Conservation (phyloP, 2,888 invertebrate species). For the Clepsis dumicolana region DNA sequence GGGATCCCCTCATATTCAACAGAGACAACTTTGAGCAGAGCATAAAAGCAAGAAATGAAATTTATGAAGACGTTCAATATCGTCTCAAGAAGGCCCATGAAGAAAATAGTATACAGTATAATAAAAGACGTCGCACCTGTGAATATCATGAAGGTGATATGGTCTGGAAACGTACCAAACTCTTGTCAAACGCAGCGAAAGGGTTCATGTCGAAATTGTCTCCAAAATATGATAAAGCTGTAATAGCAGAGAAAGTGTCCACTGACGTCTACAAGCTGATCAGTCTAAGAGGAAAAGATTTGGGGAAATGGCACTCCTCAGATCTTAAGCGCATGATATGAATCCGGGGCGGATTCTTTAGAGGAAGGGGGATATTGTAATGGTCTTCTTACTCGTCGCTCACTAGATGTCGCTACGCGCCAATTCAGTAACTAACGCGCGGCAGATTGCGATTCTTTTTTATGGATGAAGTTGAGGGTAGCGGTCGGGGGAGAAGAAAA, state of each 20-base stretch:
- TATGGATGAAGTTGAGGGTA: too few relatives aligned
- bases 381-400: too few relatives aligned
- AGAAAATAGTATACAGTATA: constrained; percentile 1
- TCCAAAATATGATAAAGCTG: constrained; percentile 12
- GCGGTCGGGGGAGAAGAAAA: too few relatives aligned
- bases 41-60: neutral
- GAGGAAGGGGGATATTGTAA: neutral
- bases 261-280: constrained; percentile 34
- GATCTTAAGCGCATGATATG: neutral
- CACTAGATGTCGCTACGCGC: too few relatives aligned
- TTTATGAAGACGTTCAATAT: neutral
- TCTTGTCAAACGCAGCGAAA: constrained; percentile 39
- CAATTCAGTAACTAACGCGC: too few relatives aligned
- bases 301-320: neutral
- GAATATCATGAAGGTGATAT: constrained; percentile 17
- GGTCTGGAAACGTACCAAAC: constrained; percentile 45
- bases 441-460: too few relatives aligned
- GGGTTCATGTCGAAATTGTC: constrained; percentile 15
- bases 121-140: constrained; percentile 8
- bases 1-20: neutral
- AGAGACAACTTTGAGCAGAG: neutral
- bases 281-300: constrained; percentile 27
- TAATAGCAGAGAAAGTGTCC: constrained; percentile 7
- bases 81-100: neutral
- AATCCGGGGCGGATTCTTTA: constrained; percentile 6